phyloP scores from a whole-genome alignment of 2,113 vertebrate species.

The Pseudopodoces humilis region DNA sequence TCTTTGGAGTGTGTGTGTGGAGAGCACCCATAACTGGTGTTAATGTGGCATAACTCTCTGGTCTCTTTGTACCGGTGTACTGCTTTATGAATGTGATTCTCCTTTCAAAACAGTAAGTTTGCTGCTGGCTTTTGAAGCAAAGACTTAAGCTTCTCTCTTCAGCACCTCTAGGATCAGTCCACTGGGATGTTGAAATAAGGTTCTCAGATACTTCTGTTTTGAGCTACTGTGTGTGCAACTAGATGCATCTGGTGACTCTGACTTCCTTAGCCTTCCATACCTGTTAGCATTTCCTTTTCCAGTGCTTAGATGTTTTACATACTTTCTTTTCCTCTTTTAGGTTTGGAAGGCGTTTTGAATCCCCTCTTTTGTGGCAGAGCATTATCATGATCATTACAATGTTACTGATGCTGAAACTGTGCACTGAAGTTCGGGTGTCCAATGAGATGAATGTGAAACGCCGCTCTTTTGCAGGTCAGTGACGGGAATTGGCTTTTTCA shows the following conservation, averaged over 20 bases:
- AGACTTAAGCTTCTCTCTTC: neutral
- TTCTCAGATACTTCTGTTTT: neutral
- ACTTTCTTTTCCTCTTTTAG: constrained; percentile 54
- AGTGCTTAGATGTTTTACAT: neutral
- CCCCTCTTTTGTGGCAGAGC: constrained; percentile 92
- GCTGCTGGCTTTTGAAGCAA: neutral
- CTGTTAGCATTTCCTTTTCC: neutral
- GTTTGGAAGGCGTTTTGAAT: constrained; percentile 91
- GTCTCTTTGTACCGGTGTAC: neutral
- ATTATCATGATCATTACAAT: constrained; percentile 94
- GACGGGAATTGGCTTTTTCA: neutral
- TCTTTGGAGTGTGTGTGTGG: neutral
- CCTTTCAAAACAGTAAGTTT: neutral
- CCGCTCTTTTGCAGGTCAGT: constrained; percentile 91
- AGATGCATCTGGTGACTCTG: neutral
- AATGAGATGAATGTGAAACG: constrained; percentile 85
- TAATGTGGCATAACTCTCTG: neutral
- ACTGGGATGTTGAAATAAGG: neutral
- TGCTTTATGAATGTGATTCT: neutral
- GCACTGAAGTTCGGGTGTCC: constrained; percentile 87
- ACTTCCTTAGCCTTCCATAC: neutral
- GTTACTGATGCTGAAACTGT: constrained; percentile 93
- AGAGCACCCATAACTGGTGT: neutral
- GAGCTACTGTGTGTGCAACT: neutral
- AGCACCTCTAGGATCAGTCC: neutral